Percentiles rank a stretch among this genome's conserved stretches.
phyloP scores from a whole-genome alignment of 2,797 vertebrate species.

The Peromyscus attwateri region DNA sequence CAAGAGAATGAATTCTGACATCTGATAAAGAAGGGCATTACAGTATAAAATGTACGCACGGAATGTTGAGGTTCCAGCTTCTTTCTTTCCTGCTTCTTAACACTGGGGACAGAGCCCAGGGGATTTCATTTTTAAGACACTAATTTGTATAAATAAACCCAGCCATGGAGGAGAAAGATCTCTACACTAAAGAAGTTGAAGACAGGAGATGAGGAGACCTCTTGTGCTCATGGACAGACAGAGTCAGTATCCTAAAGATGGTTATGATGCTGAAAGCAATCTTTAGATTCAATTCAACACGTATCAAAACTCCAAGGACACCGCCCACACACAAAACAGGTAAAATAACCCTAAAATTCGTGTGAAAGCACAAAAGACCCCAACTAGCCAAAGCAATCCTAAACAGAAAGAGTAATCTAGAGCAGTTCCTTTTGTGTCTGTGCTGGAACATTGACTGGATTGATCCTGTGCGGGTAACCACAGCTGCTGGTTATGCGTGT shows the following conservation, averaged over 20 bases:
- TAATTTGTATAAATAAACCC: background rate
- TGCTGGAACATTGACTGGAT: rapidly evolving
- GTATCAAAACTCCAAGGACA: background rate
- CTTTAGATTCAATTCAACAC: background rate
- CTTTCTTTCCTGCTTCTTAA: background rate
- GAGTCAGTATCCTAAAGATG: background rate
- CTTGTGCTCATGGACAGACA: too few species aligned
- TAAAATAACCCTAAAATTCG: background rate
- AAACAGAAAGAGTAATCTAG: too few species aligned
- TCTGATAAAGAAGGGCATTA: background rate
- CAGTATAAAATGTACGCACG: too few species aligned
- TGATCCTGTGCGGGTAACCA: too few species aligned
- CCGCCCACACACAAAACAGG: background rate
- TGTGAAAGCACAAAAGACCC: background rate
- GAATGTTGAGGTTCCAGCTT: too few species aligned
- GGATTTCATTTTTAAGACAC: background rate
- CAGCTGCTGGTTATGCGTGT: too few species aligned
- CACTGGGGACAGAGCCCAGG: too few species aligned
- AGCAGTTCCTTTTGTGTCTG: too few species aligned
- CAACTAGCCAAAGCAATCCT: background rate
- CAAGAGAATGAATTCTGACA: background rate
- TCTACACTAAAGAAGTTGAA: background rate
- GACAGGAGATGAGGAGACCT: background rate
- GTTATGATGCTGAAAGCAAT: background rate
- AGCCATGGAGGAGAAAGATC: background rate